Conservation (phyloP, 2,888 invertebrate species). For the Perithous albicinctus region DNA sequence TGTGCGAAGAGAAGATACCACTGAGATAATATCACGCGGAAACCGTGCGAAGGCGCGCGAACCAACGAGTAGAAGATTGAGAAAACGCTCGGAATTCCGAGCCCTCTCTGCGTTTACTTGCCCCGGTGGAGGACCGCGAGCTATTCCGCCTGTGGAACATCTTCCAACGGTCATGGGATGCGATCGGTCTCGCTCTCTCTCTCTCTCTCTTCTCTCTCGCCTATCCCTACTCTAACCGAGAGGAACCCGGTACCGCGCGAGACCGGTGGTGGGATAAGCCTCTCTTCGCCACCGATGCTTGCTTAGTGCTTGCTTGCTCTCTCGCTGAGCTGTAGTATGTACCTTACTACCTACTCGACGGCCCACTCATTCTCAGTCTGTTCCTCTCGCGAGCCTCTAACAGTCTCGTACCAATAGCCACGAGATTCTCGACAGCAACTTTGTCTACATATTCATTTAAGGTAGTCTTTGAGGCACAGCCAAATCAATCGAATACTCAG, state of each 20-base stretch:
- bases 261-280: constrained; percentile 52
- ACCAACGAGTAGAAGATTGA: not conserved
- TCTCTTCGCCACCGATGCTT: constrained; percentile 19
- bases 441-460: not conserved
- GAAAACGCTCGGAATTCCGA: constrained; percentile 43
- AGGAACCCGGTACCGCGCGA: not conserved
- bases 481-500: no score
- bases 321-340: constrained; percentile 18
- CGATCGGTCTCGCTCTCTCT: constrained; percentile 65
- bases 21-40: not conserved
- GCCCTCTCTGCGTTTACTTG: constrained; percentile 44
- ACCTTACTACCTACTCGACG: constrained; percentile 47
- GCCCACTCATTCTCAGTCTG: constrained; percentile 29
- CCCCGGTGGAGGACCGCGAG: constrained; percentile 62
- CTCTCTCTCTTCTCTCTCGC: no score
- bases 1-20: not conserved
- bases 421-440: not conserved
- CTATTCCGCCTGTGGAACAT: constrained; percentile 67
- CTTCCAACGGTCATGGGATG: constrained; percentile 70
- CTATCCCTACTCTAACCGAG: constrained; percentile 49
- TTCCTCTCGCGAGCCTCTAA: not conserved
- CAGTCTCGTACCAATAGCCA: no score
- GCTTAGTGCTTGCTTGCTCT: constrained; percentile 1
- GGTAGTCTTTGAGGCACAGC: no score
- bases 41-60: constrained; percentile 14